Percentiles rank a stretch among this genome's conserved stretches.
phyloP scores from a whole-genome alignment of 2,888 invertebrate genomes.

The Beris morrisii region DNA sequence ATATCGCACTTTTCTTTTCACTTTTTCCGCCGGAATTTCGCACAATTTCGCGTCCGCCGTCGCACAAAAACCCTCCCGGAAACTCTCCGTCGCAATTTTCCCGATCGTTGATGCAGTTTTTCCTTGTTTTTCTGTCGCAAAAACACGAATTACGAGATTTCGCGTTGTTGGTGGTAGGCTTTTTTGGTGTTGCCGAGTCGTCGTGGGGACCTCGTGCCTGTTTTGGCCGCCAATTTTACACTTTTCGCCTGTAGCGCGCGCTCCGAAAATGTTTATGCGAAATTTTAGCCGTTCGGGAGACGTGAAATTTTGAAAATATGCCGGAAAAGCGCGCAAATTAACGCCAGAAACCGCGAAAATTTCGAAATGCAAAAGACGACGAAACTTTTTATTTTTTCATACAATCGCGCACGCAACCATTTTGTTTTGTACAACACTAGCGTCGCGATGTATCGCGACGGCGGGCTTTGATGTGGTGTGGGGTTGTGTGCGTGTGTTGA shows the following conservation, averaged over 20 bases:
- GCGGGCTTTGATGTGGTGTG: too few species aligned
- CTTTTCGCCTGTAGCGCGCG: neutral
- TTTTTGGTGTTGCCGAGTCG: too few species aligned
- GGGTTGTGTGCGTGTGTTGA: too few species aligned
- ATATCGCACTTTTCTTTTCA: constrained; percentile 33
- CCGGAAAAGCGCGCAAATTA: constrained; percentile 9
- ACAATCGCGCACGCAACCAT: constrained; percentile 37
- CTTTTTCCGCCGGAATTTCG: constrained; percentile 7
- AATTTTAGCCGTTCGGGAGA: too few species aligned
- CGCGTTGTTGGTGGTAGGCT: too few species aligned
- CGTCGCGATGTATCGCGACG: too few species aligned
- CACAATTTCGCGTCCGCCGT: constrained; percentile 9
- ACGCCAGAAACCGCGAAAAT: constrained; percentile 2
- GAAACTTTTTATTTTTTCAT: constrained; percentile 2
- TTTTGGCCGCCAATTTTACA: constrained; percentile 28
- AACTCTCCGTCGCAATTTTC: neutral
- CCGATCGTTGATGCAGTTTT: too few species aligned
- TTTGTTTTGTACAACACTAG: constrained; percentile 31
- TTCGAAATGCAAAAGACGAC: constrained; percentile 9
- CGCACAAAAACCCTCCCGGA: neutral
- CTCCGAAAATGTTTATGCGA: too few species aligned
- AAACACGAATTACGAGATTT: too few species aligned
- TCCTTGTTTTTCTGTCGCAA: too few species aligned
- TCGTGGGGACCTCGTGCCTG: constrained; percentile 19
- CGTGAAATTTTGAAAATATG: too few species aligned